Evolutionary conservation across 2,888 invertebrate genomes (phyloP), one percentile per base, ranked within the genome.

Genomic region (Cancer borealis): DNA sequence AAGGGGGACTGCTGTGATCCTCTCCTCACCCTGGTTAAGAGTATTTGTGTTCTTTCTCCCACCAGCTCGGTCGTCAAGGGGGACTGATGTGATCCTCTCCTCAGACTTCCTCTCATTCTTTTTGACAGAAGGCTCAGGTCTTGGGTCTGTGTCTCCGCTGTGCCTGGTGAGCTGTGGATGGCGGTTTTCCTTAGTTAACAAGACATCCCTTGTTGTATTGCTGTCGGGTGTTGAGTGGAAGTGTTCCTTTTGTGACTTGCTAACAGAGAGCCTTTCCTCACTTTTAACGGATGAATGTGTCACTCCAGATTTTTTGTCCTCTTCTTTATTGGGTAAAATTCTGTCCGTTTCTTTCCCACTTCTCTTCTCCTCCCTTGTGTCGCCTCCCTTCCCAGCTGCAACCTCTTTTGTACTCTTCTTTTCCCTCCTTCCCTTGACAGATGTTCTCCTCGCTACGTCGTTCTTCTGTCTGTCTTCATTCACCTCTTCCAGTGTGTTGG

Each of bases 391-490:
- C 73, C 45, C 91, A 49, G 30, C 26, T 60, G 0, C 90, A 49
- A n/a, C 17, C 90, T 91, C 54, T 17, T 39, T 91, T 39, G 17
- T 39, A n/a, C 60, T 60, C 30, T 26, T 91, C 39, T 30, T 91
- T 60, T 54, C 90, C 60, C 30, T 91, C 26, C 90, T 91, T 91
- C 39, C 60, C 90, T 54, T 39, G 12, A 39, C 39, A 84, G 84
- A 84, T 17, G 39, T 60, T 14, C 60, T 91, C 54, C 46, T 49
- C 39, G 26, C 26, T 30, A 46, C 17, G 17, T 88, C 88, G 30
- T 30, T 90, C 60, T 60, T 60, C 30, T 60, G 54, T 8, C 90
- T n/a, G 8, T 39, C 90, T 4, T 47, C 88, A 49, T 49, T 47
- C 17, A 49, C n/a, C 47, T 89, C 49, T 12, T 3, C 88, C 49